phyloP scores from a whole-genome alignment of 2,797 vertebrate genomes.

The Pangasius larnaudii region DNA sequence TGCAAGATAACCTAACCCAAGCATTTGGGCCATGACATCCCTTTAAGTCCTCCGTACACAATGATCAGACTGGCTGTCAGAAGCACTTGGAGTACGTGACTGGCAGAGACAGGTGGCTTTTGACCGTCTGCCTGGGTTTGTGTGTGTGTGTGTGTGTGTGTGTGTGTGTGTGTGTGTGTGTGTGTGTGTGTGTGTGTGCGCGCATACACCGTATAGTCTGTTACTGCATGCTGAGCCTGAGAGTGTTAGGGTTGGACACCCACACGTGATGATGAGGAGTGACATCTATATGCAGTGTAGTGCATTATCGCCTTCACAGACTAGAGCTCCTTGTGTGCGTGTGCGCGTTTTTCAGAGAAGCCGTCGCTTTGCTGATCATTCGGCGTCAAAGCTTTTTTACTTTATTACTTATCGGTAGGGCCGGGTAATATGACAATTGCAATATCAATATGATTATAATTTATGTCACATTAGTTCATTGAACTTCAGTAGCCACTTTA shows the following conservation, averaged over 20 bases:
- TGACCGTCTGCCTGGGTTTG: slow-evolving; percentile 61
- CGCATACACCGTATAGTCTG: not conserved
- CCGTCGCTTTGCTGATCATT: not conserved
- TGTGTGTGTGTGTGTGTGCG: not conserved
- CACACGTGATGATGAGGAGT: slow-evolving; percentile 38
- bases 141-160: not conserved
- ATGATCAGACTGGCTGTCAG: slow-evolving; percentile 70
- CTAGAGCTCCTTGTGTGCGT: not conserved
- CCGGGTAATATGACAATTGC: not conserved
- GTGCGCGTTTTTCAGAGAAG: not conserved
- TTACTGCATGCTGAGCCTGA: slow-evolving; percentile 18
- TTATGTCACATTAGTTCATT: not conserved
- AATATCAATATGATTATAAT: not conserved
- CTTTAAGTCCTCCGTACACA: slow-evolving; percentile 70
- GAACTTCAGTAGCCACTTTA: too few relatives aligned
- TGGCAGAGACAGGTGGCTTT: slow-evolving; percentile 72
- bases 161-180: not conserved
- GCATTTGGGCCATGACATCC: slow-evolving; percentile 73
- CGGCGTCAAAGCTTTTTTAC: not conserved
- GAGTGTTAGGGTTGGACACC: slow-evolving; percentile 28
- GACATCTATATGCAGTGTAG: slow-evolving; percentile 29
- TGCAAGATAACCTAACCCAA: slow-evolving; percentile 72
- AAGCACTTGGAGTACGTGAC: slow-evolving; percentile 70
- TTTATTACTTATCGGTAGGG: not conserved
- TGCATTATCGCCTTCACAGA: slow-evolving; percentile 26